Conservation (phyloP, 2,113 vertebrate genomes). For the Ammospiza nelsoni region DNA sequence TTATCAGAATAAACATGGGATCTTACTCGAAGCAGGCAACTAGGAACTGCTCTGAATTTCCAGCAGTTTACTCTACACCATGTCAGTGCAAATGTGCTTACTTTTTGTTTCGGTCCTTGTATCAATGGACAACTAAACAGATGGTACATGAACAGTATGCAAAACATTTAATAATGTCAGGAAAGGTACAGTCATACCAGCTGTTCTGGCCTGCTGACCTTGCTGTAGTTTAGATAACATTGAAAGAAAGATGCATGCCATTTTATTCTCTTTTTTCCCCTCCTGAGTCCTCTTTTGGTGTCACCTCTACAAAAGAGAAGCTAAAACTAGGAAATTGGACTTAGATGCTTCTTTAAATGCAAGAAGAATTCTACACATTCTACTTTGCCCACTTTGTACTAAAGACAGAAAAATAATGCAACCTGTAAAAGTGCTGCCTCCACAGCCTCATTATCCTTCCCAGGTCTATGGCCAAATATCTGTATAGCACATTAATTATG, state of each 20-base stretch:
- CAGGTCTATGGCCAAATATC: not conserved
- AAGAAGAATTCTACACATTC: not conserved
- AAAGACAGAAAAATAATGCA: not conserved
- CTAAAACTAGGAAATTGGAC: not conserved
- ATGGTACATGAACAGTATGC: slow-evolving; percentile 2
- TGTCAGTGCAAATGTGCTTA: not conserved
- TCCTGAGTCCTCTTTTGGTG: not conserved
- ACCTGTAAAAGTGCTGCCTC: not conserved
- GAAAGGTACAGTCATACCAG: slow-evolving; percentile 20
- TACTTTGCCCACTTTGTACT: not conserved
- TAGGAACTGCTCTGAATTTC: not conserved
- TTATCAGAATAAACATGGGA: not conserved
- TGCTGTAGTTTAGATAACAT: not conserved
- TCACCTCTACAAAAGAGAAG: not conserved
- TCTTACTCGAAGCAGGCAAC: not conserved
- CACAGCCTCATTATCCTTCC: not conserved
- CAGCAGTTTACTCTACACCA: not conserved
- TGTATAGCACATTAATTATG: not conserved
- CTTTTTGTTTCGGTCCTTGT: not conserved
- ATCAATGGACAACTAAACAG: slow-evolving; percentile 21
- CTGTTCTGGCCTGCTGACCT: slow-evolving; percentile 55
- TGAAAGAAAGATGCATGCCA: not conserved
- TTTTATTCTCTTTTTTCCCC: not conserved
- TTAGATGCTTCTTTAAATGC: not conserved
- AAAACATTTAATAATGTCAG: slow-evolving; percentile 29